phyloP scores from a whole-genome alignment of 2,888 invertebrate species.

The Drosophila kambysellisi region DNA sequence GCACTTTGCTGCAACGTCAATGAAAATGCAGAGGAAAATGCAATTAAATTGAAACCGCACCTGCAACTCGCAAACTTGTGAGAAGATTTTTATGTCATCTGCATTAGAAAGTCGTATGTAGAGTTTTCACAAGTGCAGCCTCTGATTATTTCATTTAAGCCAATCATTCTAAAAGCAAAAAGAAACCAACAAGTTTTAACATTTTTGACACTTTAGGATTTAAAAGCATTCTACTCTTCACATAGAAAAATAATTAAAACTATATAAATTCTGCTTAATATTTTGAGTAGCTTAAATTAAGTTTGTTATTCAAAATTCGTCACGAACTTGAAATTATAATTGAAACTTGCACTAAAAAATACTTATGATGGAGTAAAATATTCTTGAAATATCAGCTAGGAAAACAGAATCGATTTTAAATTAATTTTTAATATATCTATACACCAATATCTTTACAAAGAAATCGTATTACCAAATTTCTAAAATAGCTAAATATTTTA shows the following conservation, averaged over 20 bases:
- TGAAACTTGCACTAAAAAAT: not conserved
- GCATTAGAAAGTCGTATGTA: conserved; percentile 11
- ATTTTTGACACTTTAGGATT: not conserved
- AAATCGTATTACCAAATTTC: fast-evolving
- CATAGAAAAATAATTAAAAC: not conserved
- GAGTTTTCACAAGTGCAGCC: not conserved
- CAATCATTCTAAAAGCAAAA: not conserved
- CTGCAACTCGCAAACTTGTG: conserved; percentile 29
- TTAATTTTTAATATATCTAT: not conserved
- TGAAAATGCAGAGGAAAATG: conserved; percentile 53
- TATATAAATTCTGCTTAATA: not conserved
- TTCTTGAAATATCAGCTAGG: not conserved
- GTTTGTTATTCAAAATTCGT: not conserved
- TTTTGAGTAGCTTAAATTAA: not conserved
- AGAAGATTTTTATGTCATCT: conserved; percentile 32
- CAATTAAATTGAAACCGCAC: conserved; percentile 71
- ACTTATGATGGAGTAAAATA: not conserved
- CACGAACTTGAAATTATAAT: not conserved
- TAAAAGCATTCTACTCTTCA: not conserved
- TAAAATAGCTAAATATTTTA: not conserved
- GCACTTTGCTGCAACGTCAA: conserved; percentile 12
- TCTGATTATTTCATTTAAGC: not conserved
- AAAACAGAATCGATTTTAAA: not conserved
- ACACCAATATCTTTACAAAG: no score
- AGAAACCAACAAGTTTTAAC: not conserved